Conservation (phyloP, 2,113 vertebrate genomes). For the Uria aalge region DNA sequence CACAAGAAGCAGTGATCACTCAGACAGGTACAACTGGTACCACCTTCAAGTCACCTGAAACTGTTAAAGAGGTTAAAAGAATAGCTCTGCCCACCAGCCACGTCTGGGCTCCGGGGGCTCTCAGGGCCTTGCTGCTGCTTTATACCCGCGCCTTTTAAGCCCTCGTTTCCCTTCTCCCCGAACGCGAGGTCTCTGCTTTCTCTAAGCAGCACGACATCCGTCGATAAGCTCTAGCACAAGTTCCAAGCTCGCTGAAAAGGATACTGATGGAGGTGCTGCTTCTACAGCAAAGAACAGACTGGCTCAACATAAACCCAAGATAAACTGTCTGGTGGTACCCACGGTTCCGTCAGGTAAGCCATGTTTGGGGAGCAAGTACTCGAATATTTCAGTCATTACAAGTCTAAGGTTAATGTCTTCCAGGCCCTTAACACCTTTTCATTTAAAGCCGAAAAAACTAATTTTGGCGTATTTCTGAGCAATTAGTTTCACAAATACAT, state of each 20-base stretch:
- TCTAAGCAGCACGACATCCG: not conserved
- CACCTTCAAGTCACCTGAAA: not conserved
- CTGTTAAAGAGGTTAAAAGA: not conserved
- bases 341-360: not conserved
- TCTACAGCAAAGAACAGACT: not conserved
- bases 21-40: not conserved
- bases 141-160: not conserved
- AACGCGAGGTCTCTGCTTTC: not conserved
- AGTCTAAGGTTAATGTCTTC: not conserved
- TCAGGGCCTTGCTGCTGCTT: not conserved
- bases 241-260: not conserved
- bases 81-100: not conserved
- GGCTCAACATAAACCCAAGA: not conserved
- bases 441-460: not conserved
- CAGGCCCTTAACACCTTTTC: not conserved
- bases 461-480: not conserved
- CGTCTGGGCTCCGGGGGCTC: not conserved
- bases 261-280: not conserved
- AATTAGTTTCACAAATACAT: not conserved
- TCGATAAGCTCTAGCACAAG: not conserved
- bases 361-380: not conserved
- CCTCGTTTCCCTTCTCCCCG: not conserved
- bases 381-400: not conserved
- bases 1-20: not conserved
- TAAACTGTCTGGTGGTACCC: not conserved